A percentile compares a stretch with the other conserved stretches of the same genome.
These are phyloP conservation scores for Chloroclystis v-ata DNA, from an alignment of 2,888 invertebrate genomes.

Conservation along the genomic window DNA sequence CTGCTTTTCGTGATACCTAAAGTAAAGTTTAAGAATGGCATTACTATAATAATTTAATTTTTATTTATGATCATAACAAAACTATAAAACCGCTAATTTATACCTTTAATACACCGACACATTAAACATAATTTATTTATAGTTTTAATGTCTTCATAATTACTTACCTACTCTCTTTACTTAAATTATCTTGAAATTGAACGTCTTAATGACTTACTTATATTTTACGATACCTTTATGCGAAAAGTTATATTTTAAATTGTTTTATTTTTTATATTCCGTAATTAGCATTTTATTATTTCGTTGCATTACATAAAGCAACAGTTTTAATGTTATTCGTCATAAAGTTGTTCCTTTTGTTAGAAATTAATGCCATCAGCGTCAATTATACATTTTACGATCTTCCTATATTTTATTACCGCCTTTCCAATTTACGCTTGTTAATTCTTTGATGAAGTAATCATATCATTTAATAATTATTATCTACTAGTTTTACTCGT, in stretches of 20 bases:
- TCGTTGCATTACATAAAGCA: constrained; percentile 19
- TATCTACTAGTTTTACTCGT: too few relatives aligned
- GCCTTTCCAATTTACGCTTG: neutral
- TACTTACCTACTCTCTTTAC: too few relatives aligned
- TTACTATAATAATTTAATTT: too few relatives aligned
- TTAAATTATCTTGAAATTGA: too few relatives aligned
- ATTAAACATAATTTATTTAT: too few relatives aligned
- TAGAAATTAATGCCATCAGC: constrained; percentile 1
- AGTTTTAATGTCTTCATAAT: too few relatives aligned
- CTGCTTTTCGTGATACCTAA: constrained; percentile 31
- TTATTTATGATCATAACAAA: too few relatives aligned
- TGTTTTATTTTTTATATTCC: constrained; percentile 5
- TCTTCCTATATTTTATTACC: neutral
- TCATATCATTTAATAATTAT: neutral
- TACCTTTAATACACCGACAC: too few relatives aligned
- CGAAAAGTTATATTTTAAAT: constrained; percentile 13
- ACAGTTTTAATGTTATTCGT: constrained; percentile 11
- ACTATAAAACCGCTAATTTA: too few relatives aligned
- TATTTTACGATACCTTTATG: constrained; percentile 9
- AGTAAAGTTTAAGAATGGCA: too few relatives aligned
- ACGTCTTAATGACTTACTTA: constrained; percentile 5
- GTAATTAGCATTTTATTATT: constrained; percentile 10
- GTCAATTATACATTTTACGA: constrained; percentile 1
- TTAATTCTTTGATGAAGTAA: neutral
- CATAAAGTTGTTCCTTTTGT: constrained; percentile 7